A percentile compares a stretch with the other conserved stretches of the same genome.
phyloP scores from a whole-genome alignment of 2,113 vertebrate genomes.

The Datnioides undecimradiatus region DNA sequence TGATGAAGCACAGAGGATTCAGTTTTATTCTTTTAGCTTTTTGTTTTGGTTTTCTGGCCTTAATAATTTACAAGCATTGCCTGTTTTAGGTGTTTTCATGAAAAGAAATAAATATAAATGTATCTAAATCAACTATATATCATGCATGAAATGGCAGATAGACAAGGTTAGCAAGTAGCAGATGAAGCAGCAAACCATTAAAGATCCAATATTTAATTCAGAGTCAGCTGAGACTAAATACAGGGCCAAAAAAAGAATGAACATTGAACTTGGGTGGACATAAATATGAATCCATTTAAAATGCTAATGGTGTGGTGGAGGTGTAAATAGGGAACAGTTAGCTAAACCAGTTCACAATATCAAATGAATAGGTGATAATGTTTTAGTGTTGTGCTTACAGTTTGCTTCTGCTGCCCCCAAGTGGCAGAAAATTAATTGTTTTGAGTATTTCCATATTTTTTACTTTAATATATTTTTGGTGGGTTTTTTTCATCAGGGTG shows the following conservation, averaged over 20 bases:
- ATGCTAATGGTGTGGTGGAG: background rate
- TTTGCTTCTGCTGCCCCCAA: no score
- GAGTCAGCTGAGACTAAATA: background rate
- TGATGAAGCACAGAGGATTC: no score
- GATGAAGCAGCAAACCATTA: background rate
- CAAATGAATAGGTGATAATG: background rate
- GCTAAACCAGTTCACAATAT: background rate
- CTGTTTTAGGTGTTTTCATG: constrained; percentile 3
- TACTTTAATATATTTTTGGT: no score
- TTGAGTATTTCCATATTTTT: no score
- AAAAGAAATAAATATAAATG: background rate
- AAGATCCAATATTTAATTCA: background rate
- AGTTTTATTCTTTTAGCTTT: no score
- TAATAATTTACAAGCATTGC: background rate
- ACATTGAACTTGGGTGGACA: background rate
- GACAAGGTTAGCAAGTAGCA: background rate
- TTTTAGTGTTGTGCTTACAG: background rate
- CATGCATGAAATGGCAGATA: background rate
- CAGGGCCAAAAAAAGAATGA: background rate
- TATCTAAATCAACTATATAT: no score
- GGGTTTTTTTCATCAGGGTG: constrained; percentile 86
- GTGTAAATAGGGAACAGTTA: no score
- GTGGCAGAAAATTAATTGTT: no score
- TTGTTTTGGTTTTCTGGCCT: background rate
- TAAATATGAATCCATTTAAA: background rate